These are phyloP conservation scores for Pharmacophagus antenor DNA, from an alignment of 2,888 invertebrate genomes.

Conservation along the genomic window DNA sequence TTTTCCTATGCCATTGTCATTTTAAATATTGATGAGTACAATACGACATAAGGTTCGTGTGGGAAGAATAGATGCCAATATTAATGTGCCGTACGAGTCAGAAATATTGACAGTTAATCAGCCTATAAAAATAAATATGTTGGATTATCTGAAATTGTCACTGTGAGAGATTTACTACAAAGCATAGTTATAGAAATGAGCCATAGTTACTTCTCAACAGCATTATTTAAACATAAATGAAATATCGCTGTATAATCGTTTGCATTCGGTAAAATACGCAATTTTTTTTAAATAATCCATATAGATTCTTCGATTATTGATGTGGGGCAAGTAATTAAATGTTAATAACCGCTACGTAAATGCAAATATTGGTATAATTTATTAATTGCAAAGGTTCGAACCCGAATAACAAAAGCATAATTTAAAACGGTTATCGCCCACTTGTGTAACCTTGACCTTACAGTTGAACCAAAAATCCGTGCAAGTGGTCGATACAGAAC, in stretches of 20 bases:
- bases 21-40: neutral
- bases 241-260: neutral
- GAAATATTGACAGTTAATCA: slow-evolving; percentile 45
- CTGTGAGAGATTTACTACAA: slow-evolving; percentile 47
- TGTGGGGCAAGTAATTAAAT: no score
- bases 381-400: slow-evolving; percentile 8
- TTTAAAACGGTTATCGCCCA: slow-evolving; percentile 33
- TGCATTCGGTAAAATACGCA: neutral
- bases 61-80: slow-evolving; percentile 34
- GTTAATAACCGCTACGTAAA: no score
- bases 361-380: no score
- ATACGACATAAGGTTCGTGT: neutral
- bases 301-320: no score
- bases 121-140: slow-evolving; percentile 50
- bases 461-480: slow-evolving; percentile 55
- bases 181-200: slow-evolving; percentile 40
- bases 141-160: slow-evolving; percentile 53
- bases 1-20: neutral
- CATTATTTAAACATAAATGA: slow-evolving; percentile 39
- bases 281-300: neutral
- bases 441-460: slow-evolving; percentile 61
- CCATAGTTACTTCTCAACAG: slow-evolving; percentile 41
- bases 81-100: slow-evolving; percentile 42
- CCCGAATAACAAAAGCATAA: slow-evolving; percentile 14
- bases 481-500: slow-evolving; percentile 52